Conservation (phyloP, 2,888 invertebrate species). For the Myopa tessellatipennis region DNA sequence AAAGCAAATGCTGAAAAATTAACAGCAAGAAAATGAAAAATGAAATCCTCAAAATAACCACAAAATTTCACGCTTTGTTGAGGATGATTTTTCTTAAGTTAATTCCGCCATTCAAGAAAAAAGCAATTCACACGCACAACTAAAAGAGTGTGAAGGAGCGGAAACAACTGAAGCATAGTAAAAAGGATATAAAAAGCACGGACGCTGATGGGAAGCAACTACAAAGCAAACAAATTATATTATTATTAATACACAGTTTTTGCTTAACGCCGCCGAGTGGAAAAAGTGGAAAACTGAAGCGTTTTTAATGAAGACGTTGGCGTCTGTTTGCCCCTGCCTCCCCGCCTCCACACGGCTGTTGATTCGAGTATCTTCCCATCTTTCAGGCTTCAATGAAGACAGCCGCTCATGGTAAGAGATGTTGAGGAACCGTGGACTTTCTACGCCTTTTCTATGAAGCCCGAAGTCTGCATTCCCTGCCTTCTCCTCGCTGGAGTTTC, state of each 20-base stretch:
- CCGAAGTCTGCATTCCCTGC: background rate
- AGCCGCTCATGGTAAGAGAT: background rate
- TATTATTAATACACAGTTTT: conserved; percentile 11
- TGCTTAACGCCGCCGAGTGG: background rate
- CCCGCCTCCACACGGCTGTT: too few relatives aligned
- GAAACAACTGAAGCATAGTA: background rate
- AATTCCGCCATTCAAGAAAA: conserved; percentile 24
- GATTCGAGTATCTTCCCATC: background rate
- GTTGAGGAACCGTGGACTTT: background rate
- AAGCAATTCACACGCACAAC: background rate
- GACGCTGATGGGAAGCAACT: background rate
- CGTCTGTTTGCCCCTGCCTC: conserved; percentile 4
- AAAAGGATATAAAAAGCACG: background rate
- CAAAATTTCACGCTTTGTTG: conserved; percentile 35
- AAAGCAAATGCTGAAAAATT: background rate
- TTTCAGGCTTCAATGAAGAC: background rate
- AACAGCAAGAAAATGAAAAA: background rate
- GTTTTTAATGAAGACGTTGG: conserved; percentile 33
- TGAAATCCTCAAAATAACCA: conserved; percentile 25
- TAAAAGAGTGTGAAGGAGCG: background rate
- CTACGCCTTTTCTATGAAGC: background rate
- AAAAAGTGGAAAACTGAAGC: background rate
- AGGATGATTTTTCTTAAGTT: conserved; percentile 32
- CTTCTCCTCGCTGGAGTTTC: background rate
- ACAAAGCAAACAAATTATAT: conserved; percentile 5